Conservation (phyloP, 35 echinoderm and acorn worm species). For the Nesometra sesokonis region DNA sequence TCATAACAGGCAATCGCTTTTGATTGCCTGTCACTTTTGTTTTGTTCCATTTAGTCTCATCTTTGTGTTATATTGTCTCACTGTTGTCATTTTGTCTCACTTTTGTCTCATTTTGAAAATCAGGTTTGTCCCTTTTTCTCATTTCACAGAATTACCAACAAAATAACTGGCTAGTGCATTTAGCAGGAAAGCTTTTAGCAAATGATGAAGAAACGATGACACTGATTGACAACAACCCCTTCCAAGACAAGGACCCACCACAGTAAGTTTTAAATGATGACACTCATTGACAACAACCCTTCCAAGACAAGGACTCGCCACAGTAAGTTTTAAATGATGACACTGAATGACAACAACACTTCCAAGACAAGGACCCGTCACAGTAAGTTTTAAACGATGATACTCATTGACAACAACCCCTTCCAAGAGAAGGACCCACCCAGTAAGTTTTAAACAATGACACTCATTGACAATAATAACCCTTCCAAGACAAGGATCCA, state of each 20-base stretch:
- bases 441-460: constrained; percentile 41
- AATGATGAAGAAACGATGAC: constrained; percentile 56
- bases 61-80: no score
- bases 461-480: no score
- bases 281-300: constrained; percentile 83
- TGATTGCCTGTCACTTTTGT: no score
- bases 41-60: no score
- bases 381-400: constrained; percentile 35
- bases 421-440: constrained; percentile 51
- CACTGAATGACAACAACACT: constrained; percentile 80
- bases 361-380: constrained; percentile 64
- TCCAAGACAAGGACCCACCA: constrained; percentile 62
- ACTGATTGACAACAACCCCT: constrained; percentile 79
- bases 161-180: constrained; percentile 73
- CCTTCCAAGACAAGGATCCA: constrained; percentile 56
- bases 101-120: neutral
- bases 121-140: neutral
- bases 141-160: constrained; percentile 48
- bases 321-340: constrained; percentile 37
- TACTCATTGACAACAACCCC: constrained; percentile 80
- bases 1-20: no score
- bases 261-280: constrained; percentile 37
- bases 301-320: constrained; percentile 64
- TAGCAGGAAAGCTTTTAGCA: constrained; percentile 70
- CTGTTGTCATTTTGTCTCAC: neutral